Evolutionary conservation across 2,888 invertebrate genomes (phyloP).

Genomic region (Ichneumoninae sp.): DNA sequence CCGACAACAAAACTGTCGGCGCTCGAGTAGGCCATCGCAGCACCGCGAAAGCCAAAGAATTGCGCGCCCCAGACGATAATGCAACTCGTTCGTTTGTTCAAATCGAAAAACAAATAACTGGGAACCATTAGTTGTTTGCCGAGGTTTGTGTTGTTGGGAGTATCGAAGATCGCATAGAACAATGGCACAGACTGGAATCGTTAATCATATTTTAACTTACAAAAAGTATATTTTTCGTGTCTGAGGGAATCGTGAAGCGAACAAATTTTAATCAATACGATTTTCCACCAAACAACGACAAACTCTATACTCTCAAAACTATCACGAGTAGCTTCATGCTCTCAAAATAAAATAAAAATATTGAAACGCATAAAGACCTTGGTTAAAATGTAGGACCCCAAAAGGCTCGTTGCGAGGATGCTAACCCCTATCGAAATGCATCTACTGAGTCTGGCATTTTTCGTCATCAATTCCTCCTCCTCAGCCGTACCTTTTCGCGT

Average conservation of each 20-base stretch:
- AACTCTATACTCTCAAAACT: too few relatives aligned
- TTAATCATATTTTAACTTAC: background rate
- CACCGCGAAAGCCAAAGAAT: conserved; percentile 42
- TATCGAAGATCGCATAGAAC: conserved; percentile 17
- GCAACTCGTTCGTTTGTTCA: conserved; percentile 30
- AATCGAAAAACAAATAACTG: conserved; percentile 60
- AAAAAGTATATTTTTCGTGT: background rate
- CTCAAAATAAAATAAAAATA: too few relatives aligned
- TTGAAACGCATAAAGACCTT: conserved; percentile 3
- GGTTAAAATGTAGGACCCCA: conserved; percentile 24
- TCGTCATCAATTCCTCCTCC: conserved; percentile 41
- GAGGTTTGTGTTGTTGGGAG: conserved; percentile 23
- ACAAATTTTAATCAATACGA: too few relatives aligned
- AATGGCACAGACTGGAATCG: conserved; percentile 29
- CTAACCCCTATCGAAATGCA: conserved; percentile 30
- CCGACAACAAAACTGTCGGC: conserved; percentile 69
- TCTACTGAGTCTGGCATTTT: conserved; percentile 44
- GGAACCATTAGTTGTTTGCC: conserved; percentile 14
- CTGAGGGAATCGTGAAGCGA: background rate
- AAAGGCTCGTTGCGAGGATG: conserved; percentile 17
- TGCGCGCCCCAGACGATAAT: conserved; percentile 58
- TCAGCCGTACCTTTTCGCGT: background rate
- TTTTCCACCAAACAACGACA: too few relatives aligned
- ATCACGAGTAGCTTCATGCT: too few relatives aligned
- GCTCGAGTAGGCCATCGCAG: conserved; percentile 61